Percentiles rank a stretch among this genome's conserved stretches.
Conservation (phyloP, 2,888 invertebrate genomes). For the Cataglyphis altisquamis region DNA sequence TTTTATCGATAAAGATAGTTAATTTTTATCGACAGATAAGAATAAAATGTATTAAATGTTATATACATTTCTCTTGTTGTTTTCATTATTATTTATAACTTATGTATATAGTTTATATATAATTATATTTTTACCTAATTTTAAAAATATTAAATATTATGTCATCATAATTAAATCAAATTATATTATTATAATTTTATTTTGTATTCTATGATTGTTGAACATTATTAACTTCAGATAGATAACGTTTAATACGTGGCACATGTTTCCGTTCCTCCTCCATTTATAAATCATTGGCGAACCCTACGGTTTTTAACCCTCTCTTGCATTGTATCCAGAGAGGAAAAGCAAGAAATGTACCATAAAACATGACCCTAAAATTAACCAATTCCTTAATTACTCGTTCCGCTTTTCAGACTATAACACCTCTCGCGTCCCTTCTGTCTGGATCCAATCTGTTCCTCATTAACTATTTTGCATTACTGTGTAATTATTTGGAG, state of each 20-base stretch:
- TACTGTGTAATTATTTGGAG: constrained; percentile 46
- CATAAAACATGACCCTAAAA: constrained; percentile 84
- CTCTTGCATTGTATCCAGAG: constrained; percentile 69
- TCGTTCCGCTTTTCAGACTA: constrained; percentile 78
- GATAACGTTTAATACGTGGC: constrained; percentile 78
- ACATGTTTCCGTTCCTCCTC: constrained; percentile 78
- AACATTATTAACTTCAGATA: constrained; percentile 69
- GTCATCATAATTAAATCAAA: not conserved
- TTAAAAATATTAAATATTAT: not conserved
- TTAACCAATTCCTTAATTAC: constrained; percentile 85
- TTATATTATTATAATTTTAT: constrained; percentile 28
- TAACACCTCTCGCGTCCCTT: constrained; percentile 59
- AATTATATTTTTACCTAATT: not conserved
- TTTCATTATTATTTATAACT: constrained; percentile 4
- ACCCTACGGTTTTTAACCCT: constrained; percentile 72
- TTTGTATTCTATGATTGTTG: constrained; percentile 51
- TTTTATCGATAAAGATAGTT: not conserved
- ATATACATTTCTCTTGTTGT: constrained; percentile 7
- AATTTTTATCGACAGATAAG: not conserved
- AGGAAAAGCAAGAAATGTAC: constrained; percentile 67
- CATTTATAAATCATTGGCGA: constrained; percentile 79
- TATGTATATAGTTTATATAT: not conserved
- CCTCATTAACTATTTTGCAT: constrained; percentile 75
- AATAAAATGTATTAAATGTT: constrained; percentile 18
- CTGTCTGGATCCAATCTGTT: constrained; percentile 75